These are phyloP conservation scores for Alca torda DNA, from an alignment of 2,797 vertebrate species.

Conservation along the genomic window DNA sequence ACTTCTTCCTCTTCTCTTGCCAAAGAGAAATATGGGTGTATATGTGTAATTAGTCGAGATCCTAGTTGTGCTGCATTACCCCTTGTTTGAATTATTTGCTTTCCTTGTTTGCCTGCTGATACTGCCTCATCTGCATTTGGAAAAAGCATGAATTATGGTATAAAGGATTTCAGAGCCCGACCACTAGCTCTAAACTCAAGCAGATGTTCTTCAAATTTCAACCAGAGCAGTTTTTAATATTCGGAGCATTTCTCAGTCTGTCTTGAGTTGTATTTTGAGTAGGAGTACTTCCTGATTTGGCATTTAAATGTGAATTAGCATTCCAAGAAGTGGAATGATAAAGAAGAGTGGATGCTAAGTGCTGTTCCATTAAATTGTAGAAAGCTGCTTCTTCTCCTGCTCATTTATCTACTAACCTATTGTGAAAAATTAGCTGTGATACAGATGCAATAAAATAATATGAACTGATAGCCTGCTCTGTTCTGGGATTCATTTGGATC, in stretches of 20 bases:
- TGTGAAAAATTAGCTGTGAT: background rate
- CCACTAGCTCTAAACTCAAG: background rate
- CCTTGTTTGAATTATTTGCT: background rate
- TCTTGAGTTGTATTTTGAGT: background rate
- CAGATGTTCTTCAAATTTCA: background rate
- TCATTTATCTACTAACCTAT: background rate
- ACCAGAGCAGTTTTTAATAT: background rate
- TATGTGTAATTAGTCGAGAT: background rate
- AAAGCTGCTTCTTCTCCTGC: background rate
- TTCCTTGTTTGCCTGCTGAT: background rate
- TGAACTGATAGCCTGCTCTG: accelerated
- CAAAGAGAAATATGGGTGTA: background rate
- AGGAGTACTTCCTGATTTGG: background rate
- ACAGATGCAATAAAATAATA: background rate
- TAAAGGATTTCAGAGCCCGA: background rate
- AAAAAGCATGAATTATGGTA: background rate
- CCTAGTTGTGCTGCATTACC: background rate
- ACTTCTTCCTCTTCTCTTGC: background rate
- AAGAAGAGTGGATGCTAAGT: background rate
- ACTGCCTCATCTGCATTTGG: background rate
- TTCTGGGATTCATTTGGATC: background rate
- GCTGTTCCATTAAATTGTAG: background rate
- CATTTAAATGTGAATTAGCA: background rate
- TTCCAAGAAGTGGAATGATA: background rate
- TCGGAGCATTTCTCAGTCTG: background rate